A percentile compares a stretch with the other conserved stretches of the same genome.
Conservation (phyloP, 2,888 invertebrate species). For the Bombylius major region DNA sequence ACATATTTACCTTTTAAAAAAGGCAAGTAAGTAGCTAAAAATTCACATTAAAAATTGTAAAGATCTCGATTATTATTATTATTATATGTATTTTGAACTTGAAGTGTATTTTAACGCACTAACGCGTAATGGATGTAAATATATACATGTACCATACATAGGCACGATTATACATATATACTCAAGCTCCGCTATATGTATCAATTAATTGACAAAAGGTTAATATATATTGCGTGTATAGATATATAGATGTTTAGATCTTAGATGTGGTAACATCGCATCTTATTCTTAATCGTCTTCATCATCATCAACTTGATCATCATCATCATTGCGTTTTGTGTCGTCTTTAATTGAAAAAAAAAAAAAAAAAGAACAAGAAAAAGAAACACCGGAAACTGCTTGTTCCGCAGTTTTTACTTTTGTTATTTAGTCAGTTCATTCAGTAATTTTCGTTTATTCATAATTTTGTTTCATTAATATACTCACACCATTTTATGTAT, state of each 20-base stretch:
- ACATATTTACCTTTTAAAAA: too few species aligned
- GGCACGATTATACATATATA: too few species aligned
- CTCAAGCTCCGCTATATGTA: too few species aligned
- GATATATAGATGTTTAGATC: not conserved
- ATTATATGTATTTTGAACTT: not conserved
- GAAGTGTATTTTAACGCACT: not conserved
- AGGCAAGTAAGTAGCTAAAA: too few species aligned
- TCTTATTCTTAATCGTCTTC: not conserved
- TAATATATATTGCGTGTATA: too few species aligned
- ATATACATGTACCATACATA: too few species aligned
- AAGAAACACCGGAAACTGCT: slow-evolving; percentile 11
- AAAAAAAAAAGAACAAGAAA: not conserved
- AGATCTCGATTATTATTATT: not conserved
- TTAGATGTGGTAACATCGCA: not conserved
- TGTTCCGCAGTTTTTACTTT: slow-evolving; percentile 9
- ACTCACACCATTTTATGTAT: too few species aligned
- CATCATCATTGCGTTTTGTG: not conserved
- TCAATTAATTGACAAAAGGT: too few species aligned
- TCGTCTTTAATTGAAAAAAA: slow-evolving; percentile 1
- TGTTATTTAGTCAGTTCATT: not conserved
- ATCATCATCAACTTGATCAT: not conserved
- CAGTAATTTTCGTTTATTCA: not conserved
- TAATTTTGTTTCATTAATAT: too few species aligned
- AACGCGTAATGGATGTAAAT: not conserved
- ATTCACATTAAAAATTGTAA: too few species aligned